These are phyloP conservation scores for Picus viridis DNA, from an alignment of 2,797 vertebrate genomes.

Conservation along the genomic window DNA sequence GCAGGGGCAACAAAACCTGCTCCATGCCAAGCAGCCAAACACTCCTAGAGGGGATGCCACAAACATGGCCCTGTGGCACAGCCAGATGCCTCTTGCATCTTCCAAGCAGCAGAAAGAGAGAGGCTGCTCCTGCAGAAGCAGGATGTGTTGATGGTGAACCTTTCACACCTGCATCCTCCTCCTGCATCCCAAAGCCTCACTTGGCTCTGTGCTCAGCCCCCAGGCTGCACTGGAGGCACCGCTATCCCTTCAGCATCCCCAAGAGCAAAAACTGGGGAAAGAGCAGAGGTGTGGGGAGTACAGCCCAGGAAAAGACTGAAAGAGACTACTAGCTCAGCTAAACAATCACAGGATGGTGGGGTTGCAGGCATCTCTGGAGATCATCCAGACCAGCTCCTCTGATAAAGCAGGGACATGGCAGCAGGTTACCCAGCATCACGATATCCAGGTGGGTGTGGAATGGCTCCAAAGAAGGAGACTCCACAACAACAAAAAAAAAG, in stretches of 20 bases:
- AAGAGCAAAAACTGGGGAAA: background rate
- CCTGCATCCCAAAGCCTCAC: accelerated
- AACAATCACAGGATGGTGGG: too few relatives aligned
- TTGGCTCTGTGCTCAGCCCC: accelerated
- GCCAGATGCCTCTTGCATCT: background rate
- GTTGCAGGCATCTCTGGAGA: too few relatives aligned
- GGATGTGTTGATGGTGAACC: accelerated
- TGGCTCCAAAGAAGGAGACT: too few relatives aligned
- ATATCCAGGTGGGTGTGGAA: too few relatives aligned
- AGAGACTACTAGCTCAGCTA: background rate
- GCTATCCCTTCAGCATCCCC: background rate
- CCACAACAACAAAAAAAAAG: too few relatives aligned
- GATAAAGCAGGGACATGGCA: too few relatives aligned
- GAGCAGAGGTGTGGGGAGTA: background rate
- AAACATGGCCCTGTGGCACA: accelerated
- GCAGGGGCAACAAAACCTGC: background rate
- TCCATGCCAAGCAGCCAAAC: background rate
- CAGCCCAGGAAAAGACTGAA: too few relatives aligned
- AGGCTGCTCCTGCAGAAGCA: background rate
- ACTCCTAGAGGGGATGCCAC: accelerated
- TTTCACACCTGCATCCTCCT: background rate
- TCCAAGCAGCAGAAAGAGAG: background rate
- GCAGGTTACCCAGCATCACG: too few relatives aligned
- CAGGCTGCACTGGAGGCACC: accelerated
- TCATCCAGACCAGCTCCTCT: too few relatives aligned